These are phyloP conservation scores for Bombus pyrosoma DNA, from an alignment of 1,140 invertebrate genomes.

Conservation along the genomic window DNA sequence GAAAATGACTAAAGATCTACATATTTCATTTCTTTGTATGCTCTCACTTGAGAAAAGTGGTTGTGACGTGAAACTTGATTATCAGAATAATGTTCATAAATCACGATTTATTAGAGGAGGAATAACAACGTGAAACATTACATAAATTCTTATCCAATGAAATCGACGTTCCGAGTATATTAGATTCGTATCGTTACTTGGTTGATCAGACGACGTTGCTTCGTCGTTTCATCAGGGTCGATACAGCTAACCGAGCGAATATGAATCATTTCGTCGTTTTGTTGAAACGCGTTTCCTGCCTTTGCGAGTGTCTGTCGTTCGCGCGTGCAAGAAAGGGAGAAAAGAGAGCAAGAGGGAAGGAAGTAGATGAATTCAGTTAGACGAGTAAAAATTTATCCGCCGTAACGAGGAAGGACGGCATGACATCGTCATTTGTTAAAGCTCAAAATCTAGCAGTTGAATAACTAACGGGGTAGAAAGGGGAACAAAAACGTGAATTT, in stretches of 20 bases:
- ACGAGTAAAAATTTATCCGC: conserved; percentile 12
- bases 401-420: not conserved
- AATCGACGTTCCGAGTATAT: no score
- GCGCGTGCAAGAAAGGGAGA: not conserved
- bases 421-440: conserved; percentile 23
- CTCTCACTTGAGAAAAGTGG: no score
- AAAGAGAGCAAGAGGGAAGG: not conserved
- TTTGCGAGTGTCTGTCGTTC: no score
- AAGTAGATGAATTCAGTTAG: not conserved
- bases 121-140: not conserved
- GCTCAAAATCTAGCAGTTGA: not conserved
- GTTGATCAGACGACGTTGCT: no score
- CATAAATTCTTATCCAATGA: not conserved
- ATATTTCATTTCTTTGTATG: no score
- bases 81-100: not conserved
- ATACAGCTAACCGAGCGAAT: not conserved
- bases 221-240: not conserved
- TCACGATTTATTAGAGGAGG: not conserved
- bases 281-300: not conserved
- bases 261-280: not conserved
- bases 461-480: not conserved
- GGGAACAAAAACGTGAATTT: not conserved
- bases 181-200: not conserved
- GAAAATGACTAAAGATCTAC: no score
- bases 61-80: no score